These are phyloP conservation scores for Ctenodactylus gundi DNA, from an alignment of 2,113 vertebrate genomes.

Conservation along the genomic window DNA sequence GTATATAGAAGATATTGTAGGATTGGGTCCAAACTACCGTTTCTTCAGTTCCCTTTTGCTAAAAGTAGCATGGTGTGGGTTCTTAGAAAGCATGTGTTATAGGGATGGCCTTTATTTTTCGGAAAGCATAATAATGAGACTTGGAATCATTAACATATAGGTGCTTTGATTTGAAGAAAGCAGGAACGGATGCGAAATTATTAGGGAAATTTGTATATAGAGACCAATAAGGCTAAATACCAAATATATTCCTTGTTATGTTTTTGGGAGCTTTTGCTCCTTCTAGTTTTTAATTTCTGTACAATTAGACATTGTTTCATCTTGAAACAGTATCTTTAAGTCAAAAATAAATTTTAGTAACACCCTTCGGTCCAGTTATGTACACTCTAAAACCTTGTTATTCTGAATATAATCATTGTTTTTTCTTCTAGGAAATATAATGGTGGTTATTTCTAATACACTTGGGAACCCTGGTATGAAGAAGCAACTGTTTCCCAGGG, in stretches of 20 bases:
- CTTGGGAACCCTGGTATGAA: neutral
- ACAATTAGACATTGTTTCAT: neutral
- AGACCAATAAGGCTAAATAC: too few relatives aligned
- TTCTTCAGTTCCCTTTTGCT: slow-evolving; percentile 59
- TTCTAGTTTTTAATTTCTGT: neutral
- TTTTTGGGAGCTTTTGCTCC: neutral
- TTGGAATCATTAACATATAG: neutral
- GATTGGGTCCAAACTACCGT: slow-evolving; percentile 67
- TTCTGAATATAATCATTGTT: neutral
- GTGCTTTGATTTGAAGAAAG: neutral
- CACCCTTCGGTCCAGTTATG: neutral
- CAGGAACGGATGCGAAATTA: neutral
- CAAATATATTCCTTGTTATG: too few relatives aligned
- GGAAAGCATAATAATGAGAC: neutral
- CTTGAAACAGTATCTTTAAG: neutral
- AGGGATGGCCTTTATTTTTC: neutral
- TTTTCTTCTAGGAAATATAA: neutral
- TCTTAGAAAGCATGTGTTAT: slow-evolving; percentile 75
- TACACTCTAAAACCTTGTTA: neutral
- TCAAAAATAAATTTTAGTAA: neutral
- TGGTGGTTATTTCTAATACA: neutral
- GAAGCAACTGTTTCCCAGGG: neutral
- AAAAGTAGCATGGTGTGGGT: slow-evolving; percentile 45
- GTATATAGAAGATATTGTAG: slow-evolving; percentile 30
- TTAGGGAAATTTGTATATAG: too few relatives aligned